Conservation (phyloP, 2,797 vertebrate genomes). For the Loris lydekkerianus region DNA sequence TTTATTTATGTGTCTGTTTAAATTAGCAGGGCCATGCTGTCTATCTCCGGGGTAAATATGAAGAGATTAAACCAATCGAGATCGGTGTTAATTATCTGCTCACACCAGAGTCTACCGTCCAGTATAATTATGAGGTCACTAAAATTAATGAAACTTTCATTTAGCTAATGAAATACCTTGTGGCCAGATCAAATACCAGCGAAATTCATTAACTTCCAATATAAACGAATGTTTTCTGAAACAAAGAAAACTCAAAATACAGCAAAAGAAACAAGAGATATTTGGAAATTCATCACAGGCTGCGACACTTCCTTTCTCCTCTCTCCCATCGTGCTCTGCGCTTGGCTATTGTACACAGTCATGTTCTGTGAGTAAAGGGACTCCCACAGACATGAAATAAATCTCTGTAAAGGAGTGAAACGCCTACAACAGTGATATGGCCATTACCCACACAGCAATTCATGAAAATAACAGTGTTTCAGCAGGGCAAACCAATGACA, state of each 20-base stretch:
- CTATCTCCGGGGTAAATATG: background rate
- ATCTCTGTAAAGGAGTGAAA: slow-evolving; percentile 35
- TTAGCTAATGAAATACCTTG: slow-evolving; percentile 76
- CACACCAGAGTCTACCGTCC: background rate
- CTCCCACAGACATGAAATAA: slow-evolving; percentile 37
- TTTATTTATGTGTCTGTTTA: background rate
- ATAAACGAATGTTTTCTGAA: slow-evolving; percentile 55
- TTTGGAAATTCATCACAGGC: background rate
- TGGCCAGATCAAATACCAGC: slow-evolving; percentile 66
- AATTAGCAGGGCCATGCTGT: background rate
- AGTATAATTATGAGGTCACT: slow-evolving; percentile 26
- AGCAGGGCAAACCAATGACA: slow-evolving; percentile 64
- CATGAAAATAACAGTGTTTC: slow-evolving; percentile 78
- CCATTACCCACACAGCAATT: slow-evolving; percentile 36
- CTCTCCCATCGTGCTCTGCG: fast-evolving
- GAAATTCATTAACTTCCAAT: slow-evolving; percentile 77
- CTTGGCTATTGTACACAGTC: slow-evolving; percentile 11
- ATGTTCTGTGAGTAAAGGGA: slow-evolving; percentile 68
- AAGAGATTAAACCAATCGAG: background rate
- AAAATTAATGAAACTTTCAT: slow-evolving; percentile 71
- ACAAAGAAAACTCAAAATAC: slow-evolving; percentile 63
- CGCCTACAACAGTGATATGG: slow-evolving; percentile 56
- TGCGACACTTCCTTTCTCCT: background rate
- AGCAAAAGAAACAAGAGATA: background rate
- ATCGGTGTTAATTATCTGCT: slow-evolving; percentile 21